Evolutionary conservation across 2,113 vertebrate genomes (phyloP), one percentile per base, ranked within the genome.

Genomic region (Hippocampus abdominalis): DNA sequence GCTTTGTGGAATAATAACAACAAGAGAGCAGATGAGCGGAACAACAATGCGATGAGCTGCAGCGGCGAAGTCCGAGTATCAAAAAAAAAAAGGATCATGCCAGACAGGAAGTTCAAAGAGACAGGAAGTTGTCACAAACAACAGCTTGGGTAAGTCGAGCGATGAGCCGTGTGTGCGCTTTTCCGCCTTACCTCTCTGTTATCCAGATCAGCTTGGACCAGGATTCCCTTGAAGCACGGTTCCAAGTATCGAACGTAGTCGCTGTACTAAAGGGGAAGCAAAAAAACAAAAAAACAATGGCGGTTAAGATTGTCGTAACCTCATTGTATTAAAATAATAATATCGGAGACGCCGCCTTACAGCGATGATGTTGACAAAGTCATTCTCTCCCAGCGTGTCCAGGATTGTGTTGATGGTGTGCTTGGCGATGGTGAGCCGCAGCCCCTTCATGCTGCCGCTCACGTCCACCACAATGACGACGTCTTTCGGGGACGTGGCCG

Each of bases 371-470:
- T 98, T 98, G 75, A 98, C 94, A 79, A 98, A 98, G 89, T 98
- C 96, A 0, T 98, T 98, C 83, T 98, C 97, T n/a, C 97, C 95
- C 72, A 98, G 80, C 0, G 96, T 98, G 75, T 98, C 95, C 80
- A 98, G 61, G 77, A 98, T 95, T 57, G 97, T 98, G 74, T 92
- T 81, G 49, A 98, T 94, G 15, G 96, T 97, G 83, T 98, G 95
- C 80, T 97, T 98, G 88, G 96, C 97, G 13, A 98, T 98, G 16
- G 95, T 93, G 89, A 97, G 86, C 68, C 93, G 81, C 48, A 98
- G 89, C 10, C 96, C 97, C 85, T 98, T 98, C 97, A 98, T 98
- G 73, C 97, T 98, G 49, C 96, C 97, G 1, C 97, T 98, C 66
- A 95, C 89, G 1, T 98, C 97, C 78, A 98, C 92, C 13, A 97